These are phyloP conservation scores for Toxonevra muliebris DNA, from an alignment of 2,888 invertebrate species.

Conservation along the genomic window DNA sequence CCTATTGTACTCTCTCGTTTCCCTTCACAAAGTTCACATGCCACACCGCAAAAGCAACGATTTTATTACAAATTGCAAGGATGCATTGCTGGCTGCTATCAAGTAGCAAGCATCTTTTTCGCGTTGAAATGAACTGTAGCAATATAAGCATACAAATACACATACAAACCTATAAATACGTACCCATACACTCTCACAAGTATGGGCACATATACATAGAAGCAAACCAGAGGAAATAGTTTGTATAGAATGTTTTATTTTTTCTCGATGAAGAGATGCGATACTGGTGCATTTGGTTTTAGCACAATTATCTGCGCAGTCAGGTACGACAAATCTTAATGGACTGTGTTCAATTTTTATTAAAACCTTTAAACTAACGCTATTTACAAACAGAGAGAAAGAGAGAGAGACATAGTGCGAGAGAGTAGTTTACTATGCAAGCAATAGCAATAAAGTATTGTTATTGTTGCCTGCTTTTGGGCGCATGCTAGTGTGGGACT, in stretches of 20 bases:
- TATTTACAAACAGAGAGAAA: neutral
- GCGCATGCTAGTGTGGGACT: constrained; percentile 1
- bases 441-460: neutral
- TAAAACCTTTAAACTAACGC: constrained; percentile 43
- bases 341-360: constrained; percentile 54
- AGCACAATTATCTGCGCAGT: constrained; percentile 46
- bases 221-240: neutral
- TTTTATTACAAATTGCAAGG: constrained; percentile 30
- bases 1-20: neutral
- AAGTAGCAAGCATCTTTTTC: neutral
- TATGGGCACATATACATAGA: neutral
- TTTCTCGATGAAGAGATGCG: neutral
- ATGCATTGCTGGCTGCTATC: constrained; percentile 13
- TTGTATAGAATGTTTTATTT: too few species aligned
- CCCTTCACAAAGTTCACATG: too few species aligned
- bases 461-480: constrained; percentile 4
- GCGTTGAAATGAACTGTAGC: neutral
- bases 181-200: neutral
- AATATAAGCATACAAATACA: neutral
- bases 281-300: constrained; percentile 19
- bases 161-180: neutral
- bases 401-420: neutral
- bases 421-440: too few species aligned
- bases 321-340: constrained; percentile 56
- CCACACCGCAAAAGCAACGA: neutral